A percentile compares a stretch with the other conserved stretches of the same genome.
phyloP scores from a whole-genome alignment of 2,113 vertebrate species.

The Choloepus hoffmanni region DNA sequence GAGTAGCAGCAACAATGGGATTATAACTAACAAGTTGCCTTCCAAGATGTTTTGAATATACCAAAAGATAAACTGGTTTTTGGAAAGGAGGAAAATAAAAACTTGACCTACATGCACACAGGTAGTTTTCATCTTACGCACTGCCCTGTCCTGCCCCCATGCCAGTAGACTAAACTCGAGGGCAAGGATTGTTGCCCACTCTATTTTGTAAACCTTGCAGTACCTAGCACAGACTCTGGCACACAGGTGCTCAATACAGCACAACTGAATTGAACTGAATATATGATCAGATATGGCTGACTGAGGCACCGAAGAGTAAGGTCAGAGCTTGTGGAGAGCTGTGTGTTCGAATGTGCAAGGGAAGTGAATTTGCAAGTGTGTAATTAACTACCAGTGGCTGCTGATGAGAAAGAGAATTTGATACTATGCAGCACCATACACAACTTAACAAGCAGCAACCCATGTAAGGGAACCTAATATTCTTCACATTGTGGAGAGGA shows the following conservation, averaged over 20 bases:
- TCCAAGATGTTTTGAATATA: conserved; percentile 35
- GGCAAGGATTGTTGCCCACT: background rate
- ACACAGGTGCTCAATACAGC: background rate
- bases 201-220: conserved; percentile 11
- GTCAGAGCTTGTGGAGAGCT: conserved; percentile 40
- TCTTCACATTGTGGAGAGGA: conserved; percentile 59
- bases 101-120: background rate
- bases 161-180: conserved; percentile 26
- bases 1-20: background rate
- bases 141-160: background rate
- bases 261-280: conserved; percentile 28
- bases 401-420: conserved; percentile 63
- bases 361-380: conserved; percentile 52
- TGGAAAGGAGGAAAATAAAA: conserved; percentile 46
- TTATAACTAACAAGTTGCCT: conserved; percentile 46
- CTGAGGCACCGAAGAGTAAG: background rate
- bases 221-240: background rate
- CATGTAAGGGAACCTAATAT: conserved; percentile 74
- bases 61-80: conserved; percentile 32
- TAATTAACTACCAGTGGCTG: conserved; percentile 71
- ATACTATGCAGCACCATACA: background rate
- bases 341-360: conserved; percentile 21
- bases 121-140: background rate
- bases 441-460: conserved; percentile 64
- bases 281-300: background rate